Percentiles rank a stretch among this genome's conserved stretches.
Conservation (phyloP, 2,113 vertebrate species). For the Dascyllus trimaculatus region DNA sequence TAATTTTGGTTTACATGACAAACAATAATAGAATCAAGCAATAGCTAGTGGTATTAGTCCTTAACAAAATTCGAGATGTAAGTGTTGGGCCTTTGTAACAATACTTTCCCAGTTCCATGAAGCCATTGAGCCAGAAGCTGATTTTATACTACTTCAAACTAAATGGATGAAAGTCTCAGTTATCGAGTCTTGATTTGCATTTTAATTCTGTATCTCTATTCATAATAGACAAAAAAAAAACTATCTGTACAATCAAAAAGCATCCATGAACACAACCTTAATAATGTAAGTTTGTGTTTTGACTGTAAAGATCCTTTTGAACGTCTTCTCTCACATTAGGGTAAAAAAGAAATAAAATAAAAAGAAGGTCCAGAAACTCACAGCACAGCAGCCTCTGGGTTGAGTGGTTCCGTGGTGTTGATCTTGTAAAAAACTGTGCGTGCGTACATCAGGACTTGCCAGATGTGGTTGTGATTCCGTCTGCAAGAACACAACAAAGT, state of each 20-base stretch:
- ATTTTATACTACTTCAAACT: not conserved
- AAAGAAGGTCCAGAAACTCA: slow-evolving; percentile 74
- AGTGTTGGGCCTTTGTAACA: not conserved
- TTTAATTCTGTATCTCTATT: not conserved
- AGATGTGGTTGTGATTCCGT: slow-evolving; percentile 98
- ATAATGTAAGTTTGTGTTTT: no score
- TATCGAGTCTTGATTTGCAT: not conserved
- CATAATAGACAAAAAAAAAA: no score
- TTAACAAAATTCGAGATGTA: not conserved
- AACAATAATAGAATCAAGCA: no score
- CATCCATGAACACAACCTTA: no score
- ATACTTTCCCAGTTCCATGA: no score
- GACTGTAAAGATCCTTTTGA: no score
- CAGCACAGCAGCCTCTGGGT: slow-evolving; percentile 98
- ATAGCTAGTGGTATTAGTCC: not conserved
- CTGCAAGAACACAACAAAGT: slow-evolving; percentile 72
- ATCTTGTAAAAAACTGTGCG: slow-evolving; percentile 99
- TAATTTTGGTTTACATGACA: no score
- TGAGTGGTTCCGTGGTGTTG: slow-evolving; percentile 91
- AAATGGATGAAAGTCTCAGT: not conserved
- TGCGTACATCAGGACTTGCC: slow-evolving; percentile 98
- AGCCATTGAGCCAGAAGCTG: no score
- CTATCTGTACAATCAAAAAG: no score
- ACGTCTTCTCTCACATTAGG: not conserved
- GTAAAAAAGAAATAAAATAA: not conserved